Evolutionary conservation across 2,888 invertebrate species (phyloP), one percentile per base, ranked within the genome.

Genomic region (Limnephilus lunatus): DNA sequence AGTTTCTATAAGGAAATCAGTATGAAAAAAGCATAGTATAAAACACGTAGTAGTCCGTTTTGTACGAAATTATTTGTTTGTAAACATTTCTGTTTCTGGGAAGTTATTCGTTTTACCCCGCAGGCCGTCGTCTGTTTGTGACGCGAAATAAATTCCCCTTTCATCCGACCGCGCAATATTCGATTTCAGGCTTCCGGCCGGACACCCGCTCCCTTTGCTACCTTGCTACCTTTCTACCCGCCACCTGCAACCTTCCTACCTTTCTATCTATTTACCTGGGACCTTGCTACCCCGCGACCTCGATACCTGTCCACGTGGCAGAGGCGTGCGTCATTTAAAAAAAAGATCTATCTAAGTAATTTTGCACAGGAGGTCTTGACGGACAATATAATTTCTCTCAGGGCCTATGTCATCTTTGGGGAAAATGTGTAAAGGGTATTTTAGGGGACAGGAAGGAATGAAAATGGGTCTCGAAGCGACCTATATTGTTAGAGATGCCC

Each of bases 151-250:
- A 86, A 86, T 86, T 86, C 30, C 30, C 12, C 30, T 48, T 44
- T 86, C 86, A 86, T 39, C 48, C 44, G 44, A 44, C 30, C 86
- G 86, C 44, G 86, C 86, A 86, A 86, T 86, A 86, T 30, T 86
- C 86, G 86, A 86, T 86, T 86, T 86, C 44, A 30, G 44, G 68
- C 25, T 68, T 68, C 68, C 68, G 68, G 68, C 44, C 86, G 86
- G 86, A 86, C 86, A 86, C 83, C 39, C 83, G 83, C 48, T 86
- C 19, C 68, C 53, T 53, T 53, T 53, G 53, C 53, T 53, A 53
- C 53, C 53, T 53, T 19, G 19, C 53, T 3, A 48, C 44, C 25
- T 68, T 68, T 19, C 68, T 19, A 19, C 39, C 85, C n/a, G 85
- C 44, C 85, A 85, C 83, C 39, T 35, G 83, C 30, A 53, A 53